Evolutionary conservation across 2,113 vertebrate species (phyloP).

Genomic region (Ploceus nigricollis): DNA sequence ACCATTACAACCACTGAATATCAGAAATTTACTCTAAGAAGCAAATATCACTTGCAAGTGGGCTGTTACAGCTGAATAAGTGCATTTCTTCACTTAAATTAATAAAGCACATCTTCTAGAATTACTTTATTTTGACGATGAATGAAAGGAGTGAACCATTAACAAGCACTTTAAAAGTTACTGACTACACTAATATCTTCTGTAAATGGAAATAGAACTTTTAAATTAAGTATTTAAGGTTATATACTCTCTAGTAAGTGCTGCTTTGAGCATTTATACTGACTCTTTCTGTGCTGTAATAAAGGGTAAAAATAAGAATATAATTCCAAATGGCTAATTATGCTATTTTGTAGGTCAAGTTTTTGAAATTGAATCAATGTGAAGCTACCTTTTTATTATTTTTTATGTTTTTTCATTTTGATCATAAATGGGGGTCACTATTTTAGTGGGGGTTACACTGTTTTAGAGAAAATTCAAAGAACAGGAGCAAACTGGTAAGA

Average conservation of each 20-base stretch:
- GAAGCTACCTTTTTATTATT: neutral
- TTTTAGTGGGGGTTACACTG: neutral
- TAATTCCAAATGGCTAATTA: slow-evolving; percentile 37
- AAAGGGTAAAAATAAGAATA: neutral
- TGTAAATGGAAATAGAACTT: slow-evolving; percentile 72
- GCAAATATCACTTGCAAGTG: slow-evolving; percentile 53
- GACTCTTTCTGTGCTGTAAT: neutral
- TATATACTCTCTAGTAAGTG: slow-evolving; percentile 70
- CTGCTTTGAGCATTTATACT: slow-evolving; percentile 64
- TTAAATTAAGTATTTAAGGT: slow-evolving; percentile 65
- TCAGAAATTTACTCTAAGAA: slow-evolving; percentile 61
- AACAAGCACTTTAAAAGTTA: slow-evolving; percentile 75
- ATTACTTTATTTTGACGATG: slow-evolving; percentile 70
- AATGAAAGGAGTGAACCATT: slow-evolving; percentile 66
- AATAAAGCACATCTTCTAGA: slow-evolving; percentile 67
- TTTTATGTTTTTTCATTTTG: neutral
- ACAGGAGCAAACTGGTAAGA: neutral
- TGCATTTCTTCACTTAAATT: slow-evolving; percentile 71
- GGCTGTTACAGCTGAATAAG: slow-evolving; percentile 74
- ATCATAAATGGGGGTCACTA: neutral
- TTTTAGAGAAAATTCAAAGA: neutral
- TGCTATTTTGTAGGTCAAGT: neutral
- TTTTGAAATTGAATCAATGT: neutral
- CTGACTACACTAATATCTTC: slow-evolving; percentile 61
- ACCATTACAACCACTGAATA: slow-evolving; percentile 64